Evolutionary conservation across 2,888 invertebrate species (phyloP).

Genomic region (Cinara cedri): DNA sequence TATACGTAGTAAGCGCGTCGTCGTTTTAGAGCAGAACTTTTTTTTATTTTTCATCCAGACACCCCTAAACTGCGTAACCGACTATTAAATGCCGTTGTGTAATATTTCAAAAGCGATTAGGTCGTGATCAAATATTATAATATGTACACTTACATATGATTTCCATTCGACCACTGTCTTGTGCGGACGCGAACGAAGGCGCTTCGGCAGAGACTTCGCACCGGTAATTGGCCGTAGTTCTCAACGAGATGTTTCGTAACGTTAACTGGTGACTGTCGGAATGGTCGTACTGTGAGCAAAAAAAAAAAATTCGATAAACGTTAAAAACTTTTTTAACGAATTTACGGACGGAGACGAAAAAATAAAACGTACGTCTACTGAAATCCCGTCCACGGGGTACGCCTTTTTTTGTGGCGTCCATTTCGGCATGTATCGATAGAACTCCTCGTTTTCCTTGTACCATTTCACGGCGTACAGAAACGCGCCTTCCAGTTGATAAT

Average conservation of each 20-base stretch:
- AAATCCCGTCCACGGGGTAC: conserved; percentile 73
- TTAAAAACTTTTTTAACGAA: neutral
- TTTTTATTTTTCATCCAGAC: too few species aligned
- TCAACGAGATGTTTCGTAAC: conserved; percentile 63
- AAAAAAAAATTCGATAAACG: conserved; percentile 20
- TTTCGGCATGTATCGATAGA: conserved; percentile 78
- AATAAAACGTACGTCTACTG: conserved; percentile 70
- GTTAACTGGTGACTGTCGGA: conserved; percentile 63
- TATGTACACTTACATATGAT: conserved; percentile 65
- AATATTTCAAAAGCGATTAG: too few species aligned
- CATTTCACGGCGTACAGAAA: conserved; percentile 81
- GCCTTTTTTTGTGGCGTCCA: conserved; percentile 66
- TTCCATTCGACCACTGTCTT: conserved; percentile 65
- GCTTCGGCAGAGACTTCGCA: conserved; percentile 67
- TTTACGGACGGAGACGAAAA: neutral
- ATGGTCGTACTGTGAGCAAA: conserved; percentile 62
- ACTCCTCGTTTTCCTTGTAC: conserved; percentile 85
- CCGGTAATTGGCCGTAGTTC: conserved; percentile 64
- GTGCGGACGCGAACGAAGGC: conserved; percentile 65
- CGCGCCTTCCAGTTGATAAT: conserved; percentile 72
- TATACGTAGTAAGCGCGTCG: too few species aligned
- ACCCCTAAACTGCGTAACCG: too few species aligned
- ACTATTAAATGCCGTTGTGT: too few species aligned
- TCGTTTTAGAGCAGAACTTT: too few species aligned
- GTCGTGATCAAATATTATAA: too few species aligned